Base-by-base conservation (phyloP, 2,888 invertebrate species). In the Cyrtodaria siliqua region DNA sequence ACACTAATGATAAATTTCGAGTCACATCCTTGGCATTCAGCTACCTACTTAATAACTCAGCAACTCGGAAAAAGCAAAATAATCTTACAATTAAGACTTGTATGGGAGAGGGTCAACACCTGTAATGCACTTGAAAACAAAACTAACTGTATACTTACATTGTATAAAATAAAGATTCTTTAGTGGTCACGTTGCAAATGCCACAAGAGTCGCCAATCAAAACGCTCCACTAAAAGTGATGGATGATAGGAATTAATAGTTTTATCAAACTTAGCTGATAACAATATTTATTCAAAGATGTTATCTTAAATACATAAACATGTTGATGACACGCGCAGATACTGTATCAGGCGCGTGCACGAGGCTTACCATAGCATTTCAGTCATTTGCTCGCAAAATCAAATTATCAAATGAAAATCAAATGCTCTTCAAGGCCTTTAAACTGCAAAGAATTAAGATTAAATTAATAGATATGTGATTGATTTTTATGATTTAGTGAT, bases 281-380 rank as follows among this genome's bases (percentile, higher is more conserved):
- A 40, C 44, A 60, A 26, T 40, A 40, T 61, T 61, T 64, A 29
- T 44, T 38, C 24, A 27, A 49, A 42, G 66, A 62, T 71, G 40
- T 12, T 60, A 76, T 70, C 70, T 66, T 50, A 61, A 66, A 44
- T 61, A 49, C 56, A 24, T 16, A 61, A 66, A 66, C 44, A 67
- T 38, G 29, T 42, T 44, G 76, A 76, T 76, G 76, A 70, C 76
- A 76, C 76, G 76, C 47, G 76, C 49, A 42, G 72, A 72, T 72
- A 72, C 14, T 40, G 38, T 24, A 61, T 24, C 56, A 40, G 53
- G 66, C 72, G 56, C 66, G 66, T 61, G 72, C 72, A 42, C 26
- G 42, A 3, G 16, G 4, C 33, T 12, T 33, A 33, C 33, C 33
- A n/a, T n/a, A 12, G 33, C 33, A 33, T 33, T 33, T 33, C 12